Evolutionary conservation across 2,888 invertebrate genomes (phyloP), one percentile per base, ranked within the genome.

Genomic region (Dynastes tityus): DNA sequence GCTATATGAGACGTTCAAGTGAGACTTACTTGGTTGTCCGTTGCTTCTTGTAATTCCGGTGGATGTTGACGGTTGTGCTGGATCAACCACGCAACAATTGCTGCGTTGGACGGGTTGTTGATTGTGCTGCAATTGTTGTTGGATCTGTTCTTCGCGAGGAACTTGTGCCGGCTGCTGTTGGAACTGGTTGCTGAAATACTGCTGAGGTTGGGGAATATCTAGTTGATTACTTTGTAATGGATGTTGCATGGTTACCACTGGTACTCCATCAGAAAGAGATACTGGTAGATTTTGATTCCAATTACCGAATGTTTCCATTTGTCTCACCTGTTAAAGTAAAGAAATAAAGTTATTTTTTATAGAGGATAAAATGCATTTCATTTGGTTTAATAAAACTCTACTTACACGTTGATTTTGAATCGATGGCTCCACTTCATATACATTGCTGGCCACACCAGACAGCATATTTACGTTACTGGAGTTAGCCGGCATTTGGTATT

Each of bases 351-450:
- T 16, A 55, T 55, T 32, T 32, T 32, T 22, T 22, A 22, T 22
- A 22, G 0, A 22, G 29, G 2, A 32, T 53, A 53, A 2, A 55
- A n/a, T 2, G 13, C 32, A 5, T 37, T 37, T 37, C 6, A 55
- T 16, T 55, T 55, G n/a, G 16, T 0, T 55, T n/a, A 45, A 45
- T 45, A 45, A 45, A 11, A 11, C 8, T 45, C 8, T n/a, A 71
- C 55, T 71, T 71, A 71, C 71, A 8, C 2, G 29, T 27, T 71
- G 71, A 11, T 51, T 40, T 40, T 70, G 37, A 13, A 13, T n/a
- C 9, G 37, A 2, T 5, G 13, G 6, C 13, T 13, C 6, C 11
- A 22, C 9, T n/a, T 29, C n/a, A 32, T 45, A 29, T 1, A 29
- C 2, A 13, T 29, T 49, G 1, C 8, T 32, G 16, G n/a, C 37